Evolutionary conservation across 1,140 invertebrate genomes (phyloP).

Genomic region (Fragariocoptes setiger): DNA sequence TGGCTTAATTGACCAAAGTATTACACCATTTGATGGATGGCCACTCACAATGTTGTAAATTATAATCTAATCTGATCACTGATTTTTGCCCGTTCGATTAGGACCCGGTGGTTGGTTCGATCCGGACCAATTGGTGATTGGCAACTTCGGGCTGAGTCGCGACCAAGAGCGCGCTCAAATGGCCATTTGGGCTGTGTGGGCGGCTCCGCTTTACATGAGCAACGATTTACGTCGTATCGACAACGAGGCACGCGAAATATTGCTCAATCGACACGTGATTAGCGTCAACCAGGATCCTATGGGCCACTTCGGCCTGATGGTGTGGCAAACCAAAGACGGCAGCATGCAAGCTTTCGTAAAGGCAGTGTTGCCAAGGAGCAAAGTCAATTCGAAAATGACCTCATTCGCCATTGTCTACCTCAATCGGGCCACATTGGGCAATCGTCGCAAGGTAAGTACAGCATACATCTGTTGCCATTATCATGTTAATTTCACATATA

Average conservation of each 20-base stretch:
- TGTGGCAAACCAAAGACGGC: slow-evolving; percentile 10
- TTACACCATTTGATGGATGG: too few species aligned
- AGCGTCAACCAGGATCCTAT: slow-evolving; percentile 16
- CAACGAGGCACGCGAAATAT: slow-evolving; percentile 13
- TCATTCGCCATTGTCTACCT: slow-evolving; percentile 7
- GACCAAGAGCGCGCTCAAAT: slow-evolving; percentile 18
- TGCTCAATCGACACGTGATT: slow-evolving; percentile 16
- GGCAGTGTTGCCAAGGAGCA: background rate
- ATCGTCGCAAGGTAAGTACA: slow-evolving; percentile 5
- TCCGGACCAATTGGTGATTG: slow-evolving; percentile 15
- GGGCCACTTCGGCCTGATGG: slow-evolving; percentile 17
- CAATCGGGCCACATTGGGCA: slow-evolving; percentile 1
- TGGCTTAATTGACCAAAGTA: too few species aligned
- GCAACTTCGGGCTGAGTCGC: slow-evolving; percentile 15
- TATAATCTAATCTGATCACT: too few species aligned
- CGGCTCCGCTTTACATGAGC: slow-evolving; percentile 20
- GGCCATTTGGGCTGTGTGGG: slow-evolving; percentile 19
- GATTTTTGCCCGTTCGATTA: too few species aligned
- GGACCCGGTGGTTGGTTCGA: background rate
- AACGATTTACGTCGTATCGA: slow-evolving; percentile 16
- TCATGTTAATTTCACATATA: too few species aligned
- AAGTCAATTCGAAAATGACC: too few species aligned
- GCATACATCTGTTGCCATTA: too few species aligned
- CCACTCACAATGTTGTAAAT: too few species aligned
- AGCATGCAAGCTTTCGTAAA: background rate